These are phyloP conservation scores for Siphlonurus alternatus DNA, from an alignment of 2,888 invertebrate species.

Conservation along the genomic window DNA sequence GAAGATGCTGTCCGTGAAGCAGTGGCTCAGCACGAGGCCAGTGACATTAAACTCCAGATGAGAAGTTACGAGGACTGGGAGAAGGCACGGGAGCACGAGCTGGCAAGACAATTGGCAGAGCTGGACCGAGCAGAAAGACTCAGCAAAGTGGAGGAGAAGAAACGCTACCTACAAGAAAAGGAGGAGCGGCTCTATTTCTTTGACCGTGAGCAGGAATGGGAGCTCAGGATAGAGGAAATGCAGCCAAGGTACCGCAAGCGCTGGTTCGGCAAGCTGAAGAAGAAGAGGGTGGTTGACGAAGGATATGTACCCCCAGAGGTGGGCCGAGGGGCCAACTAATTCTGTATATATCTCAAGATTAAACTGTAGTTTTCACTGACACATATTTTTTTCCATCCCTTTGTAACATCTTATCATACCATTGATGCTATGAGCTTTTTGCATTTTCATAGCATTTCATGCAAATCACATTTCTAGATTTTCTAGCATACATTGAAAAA, in stretches of 20 bases:
- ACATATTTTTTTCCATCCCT: too few relatives aligned
- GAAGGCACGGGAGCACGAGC: slow-evolving; percentile 33
- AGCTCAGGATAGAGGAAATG: slow-evolving; percentile 48
- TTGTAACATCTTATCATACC: too few relatives aligned
- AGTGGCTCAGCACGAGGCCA: slow-evolving; percentile 35
- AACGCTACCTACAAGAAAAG: slow-evolving; percentile 36
- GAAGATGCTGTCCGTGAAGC: slow-evolving; percentile 15
- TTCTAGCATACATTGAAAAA: too few relatives aligned
- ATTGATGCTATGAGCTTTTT: too few relatives aligned
- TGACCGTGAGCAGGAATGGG: slow-evolving; percentile 58
- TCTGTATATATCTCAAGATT: too few relatives aligned
- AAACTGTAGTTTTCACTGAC: too few relatives aligned
- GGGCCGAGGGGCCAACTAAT: not conserved
- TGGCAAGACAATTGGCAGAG: slow-evolving; percentile 40
- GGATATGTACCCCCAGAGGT: slow-evolving; percentile 58
- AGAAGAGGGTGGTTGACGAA: slow-evolving; percentile 33
- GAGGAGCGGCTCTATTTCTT: slow-evolving; percentile 52
- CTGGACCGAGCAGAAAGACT: slow-evolving; percentile 31
- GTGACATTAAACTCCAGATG: slow-evolving; percentile 39
- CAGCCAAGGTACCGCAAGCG: slow-evolving; percentile 28
- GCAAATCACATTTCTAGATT: too few relatives aligned
- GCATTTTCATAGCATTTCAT: too few relatives aligned
- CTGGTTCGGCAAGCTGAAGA: slow-evolving; percentile 32
- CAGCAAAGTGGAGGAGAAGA: slow-evolving; percentile 38
- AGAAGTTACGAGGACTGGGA: slow-evolving; percentile 42